phyloP scores from a whole-genome alignment of 2,888 invertebrate species.

The Gastrophysa polygoni region DNA sequence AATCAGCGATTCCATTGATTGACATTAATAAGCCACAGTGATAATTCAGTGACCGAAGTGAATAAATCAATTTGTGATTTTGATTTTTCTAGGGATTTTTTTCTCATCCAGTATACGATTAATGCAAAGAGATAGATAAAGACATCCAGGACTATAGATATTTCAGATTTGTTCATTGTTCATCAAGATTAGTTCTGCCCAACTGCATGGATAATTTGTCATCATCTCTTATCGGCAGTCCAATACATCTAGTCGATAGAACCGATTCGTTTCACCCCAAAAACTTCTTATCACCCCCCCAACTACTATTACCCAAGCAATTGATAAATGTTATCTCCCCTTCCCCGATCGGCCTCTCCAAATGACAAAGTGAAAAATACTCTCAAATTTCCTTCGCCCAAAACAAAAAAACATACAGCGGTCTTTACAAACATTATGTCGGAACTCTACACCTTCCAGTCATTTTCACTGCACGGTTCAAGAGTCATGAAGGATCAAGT shows the following conservation, averaged over 20 bases:
- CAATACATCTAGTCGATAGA: background rate
- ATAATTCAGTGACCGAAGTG: no score
- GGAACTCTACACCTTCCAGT: constrained; percentile 24
- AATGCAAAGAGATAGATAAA: no score
- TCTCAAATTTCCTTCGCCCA: constrained; percentile 8
- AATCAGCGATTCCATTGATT: no score
- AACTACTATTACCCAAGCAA: constrained; percentile 21
- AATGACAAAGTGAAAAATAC: constrained; percentile 23
- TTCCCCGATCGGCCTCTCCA: background rate
- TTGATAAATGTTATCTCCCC: constrained; percentile 13
- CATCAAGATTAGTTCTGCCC: no score
- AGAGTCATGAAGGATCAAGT: constrained; percentile 18
- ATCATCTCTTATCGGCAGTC: background rate
- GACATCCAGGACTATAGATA: no score
- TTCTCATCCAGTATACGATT: no score
- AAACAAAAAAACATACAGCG: constrained; percentile 25
- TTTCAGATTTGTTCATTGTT: no score
- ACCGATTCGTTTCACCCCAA: background rate
- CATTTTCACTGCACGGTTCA: constrained; percentile 24
- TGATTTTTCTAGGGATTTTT: no score
- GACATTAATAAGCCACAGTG: no score
- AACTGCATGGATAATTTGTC: background rate
- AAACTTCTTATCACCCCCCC: background rate
- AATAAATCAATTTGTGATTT: no score
- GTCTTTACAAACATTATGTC: constrained; percentile 19